phyloP scores from a whole-genome alignment of 1,140 invertebrate genomes.

The Stenopsyche tienmushanensis region DNA sequence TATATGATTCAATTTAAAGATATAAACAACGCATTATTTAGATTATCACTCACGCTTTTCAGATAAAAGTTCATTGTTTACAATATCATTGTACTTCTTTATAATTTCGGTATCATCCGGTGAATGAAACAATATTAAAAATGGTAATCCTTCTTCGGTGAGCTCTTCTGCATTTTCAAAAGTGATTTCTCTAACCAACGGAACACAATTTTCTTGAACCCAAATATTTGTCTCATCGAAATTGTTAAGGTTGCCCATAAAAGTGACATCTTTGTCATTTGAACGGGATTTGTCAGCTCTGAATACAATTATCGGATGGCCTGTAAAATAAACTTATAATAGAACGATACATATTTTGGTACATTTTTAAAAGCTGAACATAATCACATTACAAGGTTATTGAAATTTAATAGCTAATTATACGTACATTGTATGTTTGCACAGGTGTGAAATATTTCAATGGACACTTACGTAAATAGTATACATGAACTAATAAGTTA shows the following conservation, averaged over 20 bases:
- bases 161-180: conserved; percentile 99
- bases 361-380: too few relatives aligned
- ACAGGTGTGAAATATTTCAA: too few relatives aligned
- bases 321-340: conserved; percentile 44
- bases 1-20: conserved; percentile 24
- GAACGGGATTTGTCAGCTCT: conserved; percentile 76
- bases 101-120: conserved; percentile 85
- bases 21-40: conserved; percentile 12
- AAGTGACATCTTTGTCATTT: conserved; percentile 80
- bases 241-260: conserved; percentile 66
- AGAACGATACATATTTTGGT: too few relatives aligned
- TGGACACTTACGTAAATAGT: too few relatives aligned
- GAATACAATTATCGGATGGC: conserved; percentile 76
- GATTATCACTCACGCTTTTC: conserved; percentile 82
- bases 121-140: conserved; percentile 94
- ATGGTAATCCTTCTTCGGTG: conserved; percentile 98
- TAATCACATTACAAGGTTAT: too few relatives aligned
- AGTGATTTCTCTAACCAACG: conserved; percentile 89
- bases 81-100: conserved; percentile 83
- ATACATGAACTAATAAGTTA: too few relatives aligned
- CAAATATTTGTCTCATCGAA: conserved; percentile 84
- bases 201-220: conserved; percentile 87
- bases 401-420: too few relatives aligned
- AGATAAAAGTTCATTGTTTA: conserved; percentile 72
- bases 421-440: too few relatives aligned